Evolutionary conservation across 2,888 invertebrate species (phyloP).

Genomic region (Zygothrica quintamaculata): DNA sequence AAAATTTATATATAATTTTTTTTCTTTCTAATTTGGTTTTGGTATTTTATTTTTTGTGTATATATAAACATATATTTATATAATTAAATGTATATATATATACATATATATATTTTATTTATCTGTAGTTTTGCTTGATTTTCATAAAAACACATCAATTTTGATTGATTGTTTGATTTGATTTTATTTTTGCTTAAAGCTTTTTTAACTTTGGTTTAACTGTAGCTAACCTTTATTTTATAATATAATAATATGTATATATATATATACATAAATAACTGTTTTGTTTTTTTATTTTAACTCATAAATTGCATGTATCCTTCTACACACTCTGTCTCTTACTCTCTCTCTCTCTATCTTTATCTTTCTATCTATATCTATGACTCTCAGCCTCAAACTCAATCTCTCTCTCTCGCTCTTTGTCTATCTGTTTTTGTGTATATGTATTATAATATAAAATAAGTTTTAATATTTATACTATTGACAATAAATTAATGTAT

Average conservation of each 20-base stretch:
- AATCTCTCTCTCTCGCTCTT: background rate
- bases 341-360: background rate
- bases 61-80: no score
- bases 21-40: slow-evolving; percentile 23
- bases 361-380: background rate
- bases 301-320: background rate
- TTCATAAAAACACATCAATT: slow-evolving; percentile 8
- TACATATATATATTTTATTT: slow-evolving; percentile 14
- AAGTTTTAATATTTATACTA: background rate
- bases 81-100: slow-evolving; percentile 1
- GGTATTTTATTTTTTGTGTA: slow-evolving; percentile 15
- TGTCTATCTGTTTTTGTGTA: slow-evolving; percentile 20
- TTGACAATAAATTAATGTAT: slow-evolving; percentile 16
- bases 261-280: no score
- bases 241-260: background rate
- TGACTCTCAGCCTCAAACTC: no score
- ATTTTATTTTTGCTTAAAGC: slow-evolving; percentile 42
- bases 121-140: slow-evolving; percentile 20
- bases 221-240: slow-evolving; percentile 15
- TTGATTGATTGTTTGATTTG: slow-evolving; percentile 26
- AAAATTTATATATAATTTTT: background rate
- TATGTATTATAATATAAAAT: background rate
- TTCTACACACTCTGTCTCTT: background rate
- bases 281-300: background rate
- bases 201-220: slow-evolving; percentile 22